Evolutionary conservation across 1,140 invertebrate genomes (phyloP).

Genomic region (Magallana gigas): DNA sequence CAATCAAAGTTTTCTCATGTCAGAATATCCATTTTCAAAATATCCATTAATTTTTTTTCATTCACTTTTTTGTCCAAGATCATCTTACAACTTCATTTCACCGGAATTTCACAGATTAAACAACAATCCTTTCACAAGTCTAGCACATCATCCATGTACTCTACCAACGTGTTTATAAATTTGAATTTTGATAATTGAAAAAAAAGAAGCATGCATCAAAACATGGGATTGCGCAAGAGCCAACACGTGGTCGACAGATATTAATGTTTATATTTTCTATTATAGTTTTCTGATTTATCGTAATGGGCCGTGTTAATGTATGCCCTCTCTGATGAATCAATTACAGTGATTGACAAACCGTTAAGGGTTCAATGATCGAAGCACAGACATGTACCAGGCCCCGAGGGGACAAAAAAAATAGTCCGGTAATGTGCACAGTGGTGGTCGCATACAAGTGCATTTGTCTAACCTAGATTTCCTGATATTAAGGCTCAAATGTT

Average conservation of each 20-base stretch:
- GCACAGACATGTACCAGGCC: background rate
- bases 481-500: no score
- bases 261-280: constrained; percentile 2
- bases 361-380: background rate
- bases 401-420: no score
- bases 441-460: no score
- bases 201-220: no score
- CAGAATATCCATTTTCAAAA: background rate
- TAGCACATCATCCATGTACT: background rate
- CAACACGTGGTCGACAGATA: background rate
- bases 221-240: background rate
- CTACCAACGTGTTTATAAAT: background rate
- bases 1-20: background rate
- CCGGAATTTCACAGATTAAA: background rate
- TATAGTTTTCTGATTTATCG: background rate
- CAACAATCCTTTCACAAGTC: background rate
- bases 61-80: background rate
- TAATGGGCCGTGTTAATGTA: background rate
- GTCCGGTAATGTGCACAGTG: no score
- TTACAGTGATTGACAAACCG: constrained; percentile 3
- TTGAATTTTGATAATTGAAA: background rate
- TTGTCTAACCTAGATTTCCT: no score
- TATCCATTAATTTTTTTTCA: background rate
- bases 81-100: background rate
- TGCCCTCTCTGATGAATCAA: background rate